Base-by-base conservation (phyloP, 2,888 invertebrate genomes). In the Yponomeuta evonymella region DNA sequence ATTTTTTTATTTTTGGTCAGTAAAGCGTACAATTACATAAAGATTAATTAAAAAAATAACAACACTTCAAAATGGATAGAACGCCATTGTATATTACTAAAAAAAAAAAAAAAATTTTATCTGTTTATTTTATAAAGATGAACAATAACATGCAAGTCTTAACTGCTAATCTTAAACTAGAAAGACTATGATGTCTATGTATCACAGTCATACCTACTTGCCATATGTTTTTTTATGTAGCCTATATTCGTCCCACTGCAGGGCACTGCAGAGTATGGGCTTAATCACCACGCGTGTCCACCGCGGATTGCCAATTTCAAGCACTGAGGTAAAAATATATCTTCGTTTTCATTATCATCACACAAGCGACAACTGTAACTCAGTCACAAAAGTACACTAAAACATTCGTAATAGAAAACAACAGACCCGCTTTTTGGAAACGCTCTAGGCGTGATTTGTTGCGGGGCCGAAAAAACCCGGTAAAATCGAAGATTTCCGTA, bases 401-500 rank as follows among this genome's bases (percentile, higher is more conserved):
- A 64, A 23, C 10, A 29, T 1, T 64, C 29, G n/a, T 62, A 64
- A 64, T 12, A 23, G 29, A 67, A n/a, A 43, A 67, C 36, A 67
- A 67, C 67, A 66, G 15, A 66, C 30, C 12, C n/a, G 15, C 12
- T n/a, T 23, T n/a, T 33, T 15, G 43, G 43, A 12, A 43, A 33
- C 36, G n/a, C 67, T 15, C 30, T 83, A 81, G 81, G 81, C 83
- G 86, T 89, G 90, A 90, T 89, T 90, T 89, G 88, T 87, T 83
- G 79, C 62, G 66, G 30, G 30, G 48, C 36, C 78, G 83, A 86
- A 84, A 83, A 70, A 70, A n/a, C 12, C 30, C 48, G 84, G 88
- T 81, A 86, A 88, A 90, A 88, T 85, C 86, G 88, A 90, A 91
- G 88, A 88, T 88, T 89, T 89, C 87, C 86, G 89, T 89, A 88